Base-by-base conservation (phyloP, 2,797 vertebrate genomes). In the Sebastolobus alascanus region DNA sequence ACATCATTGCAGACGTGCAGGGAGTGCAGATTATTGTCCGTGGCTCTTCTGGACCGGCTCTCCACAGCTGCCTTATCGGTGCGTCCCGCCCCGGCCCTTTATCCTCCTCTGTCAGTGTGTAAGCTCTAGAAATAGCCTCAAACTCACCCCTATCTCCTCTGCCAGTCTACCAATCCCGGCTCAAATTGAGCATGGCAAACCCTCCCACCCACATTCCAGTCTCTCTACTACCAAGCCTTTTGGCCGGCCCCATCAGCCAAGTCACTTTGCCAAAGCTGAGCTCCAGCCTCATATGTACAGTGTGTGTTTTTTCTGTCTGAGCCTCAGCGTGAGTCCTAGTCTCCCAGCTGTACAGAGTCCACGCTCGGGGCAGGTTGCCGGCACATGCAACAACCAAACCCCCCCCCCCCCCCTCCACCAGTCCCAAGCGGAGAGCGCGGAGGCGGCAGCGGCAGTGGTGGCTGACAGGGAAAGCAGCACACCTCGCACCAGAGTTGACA, bases 1-100 rank as follows among this genome's bases (percentile, higher is more conserved):
- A 95, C 92, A 92, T 94, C 93, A 94, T 46, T 82, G 86, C 82
- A 84, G 85, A 92, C 91, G 85, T 91, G 91, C 83, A 27, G 85
- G 38, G 91, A 87, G 68, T 89, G 70, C 79, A 90, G 89, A 87
- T 89, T 83, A 90, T 84, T 16, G 70, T 71, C 76, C 5, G 2
- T 68, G 38, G 78, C 77, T 84, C 77, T 68, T 66, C 12, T 83
- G 31, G 81, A 73, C 59, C 52, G 29, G 74, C 74, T 65, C 75
- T 66, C 78, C 83, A 84, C 89, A 86, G 86, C 91, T 88, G 85
- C 65, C 77, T 90, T 85, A 91, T 86, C 88, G 13, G 40, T 40
- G 71, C 71, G 58, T 68, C 76, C 87, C 35, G 33, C 74, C 78
- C 77, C n/a, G 8, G 64, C 14, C 75, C 52, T 81, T 88, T 65